phyloP scores from a whole-genome alignment of 2,888 invertebrate genomes.

The Arctia plantaginis region DNA sequence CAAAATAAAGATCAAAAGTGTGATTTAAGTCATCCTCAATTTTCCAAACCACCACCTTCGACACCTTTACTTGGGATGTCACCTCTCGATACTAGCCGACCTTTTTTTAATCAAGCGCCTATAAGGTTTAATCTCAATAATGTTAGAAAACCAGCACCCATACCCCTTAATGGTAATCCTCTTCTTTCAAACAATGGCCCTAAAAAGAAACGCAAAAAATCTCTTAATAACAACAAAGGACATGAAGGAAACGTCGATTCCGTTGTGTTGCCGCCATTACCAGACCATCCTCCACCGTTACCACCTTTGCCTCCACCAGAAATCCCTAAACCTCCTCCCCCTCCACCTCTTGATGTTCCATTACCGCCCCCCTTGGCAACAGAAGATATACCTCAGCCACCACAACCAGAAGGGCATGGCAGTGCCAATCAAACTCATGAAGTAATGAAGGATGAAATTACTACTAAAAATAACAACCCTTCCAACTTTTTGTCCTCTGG shows the following conservation, averaged over 20 bases:
- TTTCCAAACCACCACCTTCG: slow-evolving; percentile 72
- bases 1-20: slow-evolving; percentile 67
- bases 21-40: slow-evolving; percentile 67
- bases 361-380: slow-evolving; percentile 80
- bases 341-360: slow-evolving; percentile 70
- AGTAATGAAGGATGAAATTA: slow-evolving; percentile 53
- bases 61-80: slow-evolving; percentile 79
- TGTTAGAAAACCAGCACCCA: slow-evolving; percentile 74
- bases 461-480: slow-evolving; percentile 65
- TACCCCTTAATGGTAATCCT: slow-evolving; percentile 77
- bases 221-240: slow-evolving; percentile 88
- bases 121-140: slow-evolving; percentile 82
- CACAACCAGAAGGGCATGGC: slow-evolving; percentile 64
- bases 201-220: slow-evolving; percentile 92
- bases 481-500: slow-evolving; percentile 72
- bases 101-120: slow-evolving; percentile 79
- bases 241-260: slow-evolving; percentile 61
- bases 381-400: slow-evolving; percentile 76
- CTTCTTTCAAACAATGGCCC: slow-evolving; percentile 79
- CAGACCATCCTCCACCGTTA: slow-evolving; percentile 84
- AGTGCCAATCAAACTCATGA: slow-evolving; percentile 45
- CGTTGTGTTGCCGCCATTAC: slow-evolving; percentile 81
- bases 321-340: slow-evolving; percentile 68
- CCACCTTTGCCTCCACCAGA: slow-evolving; percentile 85
- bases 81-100: slow-evolving; percentile 76